phyloP scores from a whole-genome alignment of 2,888 invertebrate genomes.

The Sinelater perroti region DNA sequence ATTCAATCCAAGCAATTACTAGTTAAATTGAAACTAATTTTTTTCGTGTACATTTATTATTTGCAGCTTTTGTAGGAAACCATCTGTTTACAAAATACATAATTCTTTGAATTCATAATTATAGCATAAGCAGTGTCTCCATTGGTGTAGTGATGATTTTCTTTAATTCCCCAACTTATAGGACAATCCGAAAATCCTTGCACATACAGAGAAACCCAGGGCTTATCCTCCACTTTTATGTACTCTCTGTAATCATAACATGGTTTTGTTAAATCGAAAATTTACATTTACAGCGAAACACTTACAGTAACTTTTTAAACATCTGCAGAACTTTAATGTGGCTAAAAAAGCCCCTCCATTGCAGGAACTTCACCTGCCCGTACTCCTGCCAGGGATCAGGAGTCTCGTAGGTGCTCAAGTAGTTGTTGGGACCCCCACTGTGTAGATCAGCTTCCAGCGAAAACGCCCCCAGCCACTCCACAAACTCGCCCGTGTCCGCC shows the following conservation, averaged over 20 bases:
- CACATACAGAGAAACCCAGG: slow-evolving; percentile 64
- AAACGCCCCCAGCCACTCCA: slow-evolving; percentile 67
- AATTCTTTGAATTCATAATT: slow-evolving; percentile 53
- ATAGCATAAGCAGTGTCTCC: slow-evolving; percentile 62
- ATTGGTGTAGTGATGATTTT: slow-evolving; percentile 61
- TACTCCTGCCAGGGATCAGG: slow-evolving; percentile 54
- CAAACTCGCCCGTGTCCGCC: slow-evolving; percentile 55
- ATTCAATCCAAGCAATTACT: neutral
- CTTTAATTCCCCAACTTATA: slow-evolving; percentile 61
- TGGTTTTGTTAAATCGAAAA: neutral
- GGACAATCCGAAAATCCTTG: slow-evolving; percentile 67
- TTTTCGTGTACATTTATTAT: too few species aligned
- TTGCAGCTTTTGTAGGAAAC: slow-evolving; percentile 53
- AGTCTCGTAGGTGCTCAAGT: slow-evolving; percentile 58
- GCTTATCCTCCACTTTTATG: slow-evolving; percentile 48
- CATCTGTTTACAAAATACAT: slow-evolving; percentile 52
- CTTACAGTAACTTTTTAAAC: slow-evolving; percentile 55
- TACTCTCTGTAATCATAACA: slow-evolving; percentile 48
- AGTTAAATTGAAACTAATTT: neutral
- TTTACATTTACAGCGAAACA: neutral
- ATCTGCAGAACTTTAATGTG: slow-evolving; percentile 58
- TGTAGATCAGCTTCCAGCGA: slow-evolving; percentile 60
- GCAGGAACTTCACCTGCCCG: slow-evolving; percentile 58
- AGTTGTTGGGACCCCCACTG: slow-evolving; percentile 51
- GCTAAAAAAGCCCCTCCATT: slow-evolving; percentile 64